Evolutionary conservation across 1,140 invertebrate genomes (phyloP).

Genomic region (Drosophila mayri): DNA sequence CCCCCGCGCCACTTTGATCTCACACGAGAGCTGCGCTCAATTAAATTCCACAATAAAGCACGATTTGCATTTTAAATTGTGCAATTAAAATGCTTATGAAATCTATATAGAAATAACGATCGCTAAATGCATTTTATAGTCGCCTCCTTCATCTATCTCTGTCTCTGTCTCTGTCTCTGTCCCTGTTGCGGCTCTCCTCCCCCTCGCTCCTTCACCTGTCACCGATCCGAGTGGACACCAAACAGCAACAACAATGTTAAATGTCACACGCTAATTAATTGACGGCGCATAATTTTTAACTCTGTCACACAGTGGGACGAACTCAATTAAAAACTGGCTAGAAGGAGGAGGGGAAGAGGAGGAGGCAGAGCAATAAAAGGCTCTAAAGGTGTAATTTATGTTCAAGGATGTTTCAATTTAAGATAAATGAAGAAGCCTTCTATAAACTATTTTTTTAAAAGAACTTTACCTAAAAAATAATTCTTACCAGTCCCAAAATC

Average conservation of each 20-base stretch:
- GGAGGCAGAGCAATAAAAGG: neutral
- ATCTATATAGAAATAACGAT: conserved; percentile 79
- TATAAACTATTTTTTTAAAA: too few relatives aligned
- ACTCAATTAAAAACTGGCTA: conserved; percentile 25
- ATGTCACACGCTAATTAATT: conserved; percentile 81
- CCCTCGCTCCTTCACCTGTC: conserved; percentile 30
- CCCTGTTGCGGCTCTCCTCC: neutral
- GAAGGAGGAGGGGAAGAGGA: neutral
- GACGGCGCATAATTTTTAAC: conserved; percentile 28
- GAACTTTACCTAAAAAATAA: too few relatives aligned
- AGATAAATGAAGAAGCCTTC: neutral
- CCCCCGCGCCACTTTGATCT: conserved; percentile 50
- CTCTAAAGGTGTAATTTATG: neutral
- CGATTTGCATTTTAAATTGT: conserved; percentile 83
- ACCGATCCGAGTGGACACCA: conserved; percentile 26
- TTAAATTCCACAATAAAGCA: conserved; percentile 80
- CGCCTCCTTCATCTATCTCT: conserved; percentile 34
- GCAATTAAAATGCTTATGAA: conserved; percentile 84
- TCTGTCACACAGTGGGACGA: conserved; percentile 53
- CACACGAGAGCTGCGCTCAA: conserved; percentile 66
- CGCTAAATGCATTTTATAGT: conserved; percentile 79
- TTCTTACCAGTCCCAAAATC: neutral
- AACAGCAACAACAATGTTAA: conserved; percentile 62
- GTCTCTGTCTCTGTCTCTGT: conserved; percentile 9
- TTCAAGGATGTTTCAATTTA: neutral